These are phyloP conservation scores for Pleuronectes platessa DNA, from an alignment of 2,113 vertebrate genomes.

Conservation along the genomic window DNA sequence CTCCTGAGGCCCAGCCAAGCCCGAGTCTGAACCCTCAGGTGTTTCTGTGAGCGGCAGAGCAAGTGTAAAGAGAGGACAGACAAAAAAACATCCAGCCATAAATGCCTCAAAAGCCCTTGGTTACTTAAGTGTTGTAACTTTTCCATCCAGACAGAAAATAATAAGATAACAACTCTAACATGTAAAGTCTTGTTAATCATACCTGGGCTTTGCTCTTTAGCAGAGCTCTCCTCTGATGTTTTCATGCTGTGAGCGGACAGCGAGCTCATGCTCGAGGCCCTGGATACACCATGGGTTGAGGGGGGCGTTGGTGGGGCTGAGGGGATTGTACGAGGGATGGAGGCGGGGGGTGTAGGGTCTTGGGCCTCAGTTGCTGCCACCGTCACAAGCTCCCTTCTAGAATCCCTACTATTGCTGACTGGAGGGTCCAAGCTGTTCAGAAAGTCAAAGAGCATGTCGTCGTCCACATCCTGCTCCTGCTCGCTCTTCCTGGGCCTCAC, in stretches of 20 bases:
- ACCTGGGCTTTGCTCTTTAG: slow-evolving; percentile 88
- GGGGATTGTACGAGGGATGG: slow-evolving; percentile 66
- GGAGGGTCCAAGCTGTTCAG: slow-evolving; percentile 95
- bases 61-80: neutral
- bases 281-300: slow-evolving; percentile 81
- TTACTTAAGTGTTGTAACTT: too few species aligned
- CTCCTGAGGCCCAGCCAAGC: slow-evolving; percentile 77
- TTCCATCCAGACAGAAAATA: neutral
- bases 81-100: neutral
- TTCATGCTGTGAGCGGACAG: slow-evolving; percentile 83
- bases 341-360: slow-evolving; percentile 44
- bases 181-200: slow-evolving; percentile 30
- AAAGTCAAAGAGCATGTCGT: slow-evolving; percentile 97
- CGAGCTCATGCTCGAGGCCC: slow-evolving; percentile 86
- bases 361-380: slow-evolving; percentile 48
- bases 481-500: slow-evolving; percentile 89
- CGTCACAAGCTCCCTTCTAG: slow-evolving; percentile 84
- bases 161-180: neutral
- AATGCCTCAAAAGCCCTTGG: too few species aligned
- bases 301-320: slow-evolving; percentile 77
- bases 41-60: slow-evolving; percentile 73
- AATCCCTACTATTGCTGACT: slow-evolving; percentile 83
- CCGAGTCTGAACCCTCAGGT: slow-evolving; percentile 84
- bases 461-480: slow-evolving; percentile 91
- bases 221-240: slow-evolving; percentile 82